These are phyloP conservation scores for Monopis laevigella DNA, from an alignment of 2,888 invertebrate genomes.

Conservation along the genomic window DNA sequence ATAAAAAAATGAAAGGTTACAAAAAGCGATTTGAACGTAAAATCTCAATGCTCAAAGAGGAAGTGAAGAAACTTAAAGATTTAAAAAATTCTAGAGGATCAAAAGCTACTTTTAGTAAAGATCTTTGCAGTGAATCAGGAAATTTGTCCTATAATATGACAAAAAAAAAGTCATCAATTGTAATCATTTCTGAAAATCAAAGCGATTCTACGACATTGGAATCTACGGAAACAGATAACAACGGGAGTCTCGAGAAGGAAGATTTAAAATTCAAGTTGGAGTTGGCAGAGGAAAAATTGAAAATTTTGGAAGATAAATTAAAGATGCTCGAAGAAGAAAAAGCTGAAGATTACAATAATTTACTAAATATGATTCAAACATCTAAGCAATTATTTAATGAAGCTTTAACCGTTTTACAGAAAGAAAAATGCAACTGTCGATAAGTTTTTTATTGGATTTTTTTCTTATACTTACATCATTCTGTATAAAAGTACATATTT, in stretches of 20 bases:
- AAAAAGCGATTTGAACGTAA: slow-evolving; percentile 42
- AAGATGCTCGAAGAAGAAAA: slow-evolving; percentile 72
- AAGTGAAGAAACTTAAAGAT: slow-evolving; percentile 34
- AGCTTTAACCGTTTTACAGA: slow-evolving; percentile 51
- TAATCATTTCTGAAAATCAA: slow-evolving; percentile 32
- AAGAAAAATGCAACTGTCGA: slow-evolving; percentile 47
- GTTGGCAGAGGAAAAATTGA: slow-evolving; percentile 72
- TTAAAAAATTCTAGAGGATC: slow-evolving; percentile 32
- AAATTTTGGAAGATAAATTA: slow-evolving; percentile 70
- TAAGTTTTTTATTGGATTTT: slow-evolving; percentile 24
- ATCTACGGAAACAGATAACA: slow-evolving; percentile 28
- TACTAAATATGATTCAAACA: slow-evolving; percentile 66
- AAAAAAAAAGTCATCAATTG: slow-evolving; percentile 35
- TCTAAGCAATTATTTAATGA: slow-evolving; percentile 66
- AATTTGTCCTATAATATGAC: slow-evolving; percentile 23
- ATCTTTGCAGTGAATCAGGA: slow-evolving; percentile 23
- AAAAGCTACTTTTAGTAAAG: slow-evolving; percentile 32
- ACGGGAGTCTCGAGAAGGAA: slow-evolving; percentile 43
- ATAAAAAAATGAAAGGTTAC: slow-evolving; percentile 66
- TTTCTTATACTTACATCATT: no score
- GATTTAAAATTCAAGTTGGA: slow-evolving; percentile 61
- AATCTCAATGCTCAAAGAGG: slow-evolving; percentile 32
- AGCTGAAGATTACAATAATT: slow-evolving; percentile 62
- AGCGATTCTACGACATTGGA: slow-evolving; percentile 33
- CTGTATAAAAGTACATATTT: no score